These are phyloP conservation scores for Chloroceryle inda DNA, from an alignment of 2,797 vertebrate species.

Conservation along the genomic window DNA sequence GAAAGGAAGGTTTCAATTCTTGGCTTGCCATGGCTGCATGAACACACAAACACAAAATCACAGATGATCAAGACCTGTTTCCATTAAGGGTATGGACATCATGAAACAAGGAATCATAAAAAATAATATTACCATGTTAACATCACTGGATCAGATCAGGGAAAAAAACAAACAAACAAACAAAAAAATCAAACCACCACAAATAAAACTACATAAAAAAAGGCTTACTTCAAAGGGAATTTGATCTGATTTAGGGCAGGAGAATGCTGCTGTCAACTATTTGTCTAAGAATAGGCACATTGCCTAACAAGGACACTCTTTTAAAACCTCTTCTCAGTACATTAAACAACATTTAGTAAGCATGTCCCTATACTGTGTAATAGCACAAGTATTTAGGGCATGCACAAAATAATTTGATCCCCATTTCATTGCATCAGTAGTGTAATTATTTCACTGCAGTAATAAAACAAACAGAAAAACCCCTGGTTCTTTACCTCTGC, in stretches of 20 bases:
- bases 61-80: not conserved
- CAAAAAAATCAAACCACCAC: not conserved
- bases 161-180: not conserved
- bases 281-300: constrained; percentile 36
- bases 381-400: not conserved
- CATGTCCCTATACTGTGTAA: not conserved
- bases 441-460: constrained; percentile 3
- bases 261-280: constrained; percentile 45
- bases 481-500: constrained; percentile 77
- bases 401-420: not conserved
- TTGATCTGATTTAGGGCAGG: constrained; percentile 39
- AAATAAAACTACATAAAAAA: not conserved
- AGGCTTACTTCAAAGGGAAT: not conserved
- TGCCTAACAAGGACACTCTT: constrained; percentile 30
- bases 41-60: not conserved
- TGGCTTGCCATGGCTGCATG: not conserved
- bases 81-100: not conserved
- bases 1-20: not conserved
- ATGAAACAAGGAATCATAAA: constrained; percentile 39
- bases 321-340: not conserved
- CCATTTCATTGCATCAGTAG: not conserved
- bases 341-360: constrained; percentile 7
- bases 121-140: not conserved
- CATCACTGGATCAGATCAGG: not conserved
- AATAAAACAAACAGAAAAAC: not conserved